Evolutionary conservation across 2,797 vertebrate species (phyloP), one percentile per base, ranked within the genome.

Genomic region (Lithobates sylvaticus): DNA sequence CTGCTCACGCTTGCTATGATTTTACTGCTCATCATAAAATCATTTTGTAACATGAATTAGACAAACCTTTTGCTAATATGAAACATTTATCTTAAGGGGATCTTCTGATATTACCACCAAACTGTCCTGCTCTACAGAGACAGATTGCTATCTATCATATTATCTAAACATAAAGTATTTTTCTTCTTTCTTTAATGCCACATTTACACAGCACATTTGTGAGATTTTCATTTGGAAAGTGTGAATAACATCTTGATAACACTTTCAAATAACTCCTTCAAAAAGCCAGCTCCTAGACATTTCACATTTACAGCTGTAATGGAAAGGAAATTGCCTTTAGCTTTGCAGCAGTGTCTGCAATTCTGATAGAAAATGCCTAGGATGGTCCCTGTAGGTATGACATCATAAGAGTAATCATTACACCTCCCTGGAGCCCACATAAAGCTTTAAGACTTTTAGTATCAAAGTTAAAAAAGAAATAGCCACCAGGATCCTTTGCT

Each of bases 301-400:
- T 83, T 87, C 80, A 87, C 75, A 87, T 87, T 87, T 87, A 87
- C 85, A 87, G 80, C 85, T 87, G 85, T 87, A 87, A 87, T 87
- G 80, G 85, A 83, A 87, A 87, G 85, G 80, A 87, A 87, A 87
- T 87, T 87, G 75, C 80, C 85, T 87, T 83, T 77, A 87, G 85
- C 74, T 83, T 83, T 77, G 80, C 47, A 78, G 36, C 69, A 87
- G 68, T 47, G 75, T 78, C 69, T 83, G 68, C 58, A 87, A 67
- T 78, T 68, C 85, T 72, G 85, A 87, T 78, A 83, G 68, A 78
- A 79, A 87, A 83, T 83, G 54, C 58, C 42, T 58, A 44, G 75
- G 69, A 74, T 61, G 36, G 74, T 78, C 80, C 75, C 85, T 39
- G 54, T 68, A 74, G 85, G 58, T 73, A 87, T 87, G 67, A 87